phyloP scores from a whole-genome alignment of 2,888 invertebrate genomes.

The Artemia sp. region DNA sequence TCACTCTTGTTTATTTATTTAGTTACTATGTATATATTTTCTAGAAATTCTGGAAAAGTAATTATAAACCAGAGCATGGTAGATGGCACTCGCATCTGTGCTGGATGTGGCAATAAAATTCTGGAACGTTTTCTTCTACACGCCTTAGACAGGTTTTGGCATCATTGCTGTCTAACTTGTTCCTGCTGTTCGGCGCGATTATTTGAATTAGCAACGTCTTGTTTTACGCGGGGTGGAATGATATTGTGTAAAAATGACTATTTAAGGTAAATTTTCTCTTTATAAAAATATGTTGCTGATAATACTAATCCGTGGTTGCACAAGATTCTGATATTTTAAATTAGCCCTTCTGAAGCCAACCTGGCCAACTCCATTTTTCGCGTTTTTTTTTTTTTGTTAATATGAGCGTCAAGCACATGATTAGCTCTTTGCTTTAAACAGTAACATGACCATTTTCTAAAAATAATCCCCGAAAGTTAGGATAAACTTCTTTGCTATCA shows the following conservation, averaged over 20 bases:
- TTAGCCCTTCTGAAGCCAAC: not conserved
- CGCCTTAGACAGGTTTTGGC: slow-evolving; percentile 88
- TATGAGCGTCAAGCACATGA: not conserved
- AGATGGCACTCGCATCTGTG: slow-evolving; percentile 45
- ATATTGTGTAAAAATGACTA: slow-evolving; percentile 90
- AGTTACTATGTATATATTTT: not conserved
- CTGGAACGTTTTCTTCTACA: slow-evolving; percentile 76
- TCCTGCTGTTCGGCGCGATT: slow-evolving; percentile 72
- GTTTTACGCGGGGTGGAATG: slow-evolving; percentile 82
- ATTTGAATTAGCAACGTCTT: slow-evolving; percentile 76
- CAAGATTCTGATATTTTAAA: too few relatives aligned
- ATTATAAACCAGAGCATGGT: slow-evolving; percentile 25
- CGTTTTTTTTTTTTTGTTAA: not conserved
- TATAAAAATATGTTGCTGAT: not conserved
- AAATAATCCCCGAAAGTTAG: not conserved
- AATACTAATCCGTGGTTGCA: not conserved
- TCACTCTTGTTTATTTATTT: too few relatives aligned
- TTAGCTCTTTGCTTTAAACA: not conserved
- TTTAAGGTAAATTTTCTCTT: slow-evolving; percentile 52
- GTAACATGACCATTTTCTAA: not conserved
- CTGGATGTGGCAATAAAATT: slow-evolving; percentile 74
- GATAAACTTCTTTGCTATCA: too few relatives aligned
- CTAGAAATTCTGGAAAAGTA: not conserved
- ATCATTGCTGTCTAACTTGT: slow-evolving; percentile 85
- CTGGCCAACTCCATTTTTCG: not conserved